These are phyloP conservation scores for Emydocephalus ijimae DNA, from an alignment of 2,113 vertebrate species.

Conservation along the genomic window DNA sequence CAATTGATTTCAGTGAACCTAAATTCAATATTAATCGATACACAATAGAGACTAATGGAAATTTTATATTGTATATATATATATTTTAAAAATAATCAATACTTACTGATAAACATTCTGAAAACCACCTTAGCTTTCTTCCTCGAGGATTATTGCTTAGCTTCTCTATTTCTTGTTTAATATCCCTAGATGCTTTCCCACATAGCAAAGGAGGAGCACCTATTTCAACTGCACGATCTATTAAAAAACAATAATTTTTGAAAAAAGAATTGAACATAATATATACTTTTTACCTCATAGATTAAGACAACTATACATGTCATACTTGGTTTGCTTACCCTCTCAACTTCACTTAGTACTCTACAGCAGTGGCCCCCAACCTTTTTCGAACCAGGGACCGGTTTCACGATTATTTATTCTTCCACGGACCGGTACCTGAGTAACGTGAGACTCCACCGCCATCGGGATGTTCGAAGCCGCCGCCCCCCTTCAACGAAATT, in stretches of 20 bases:
- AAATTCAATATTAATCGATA: not conserved
- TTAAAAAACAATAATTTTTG: slow-evolving; percentile 21
- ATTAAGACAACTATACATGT: not conserved
- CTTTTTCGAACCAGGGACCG: no score
- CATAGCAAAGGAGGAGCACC: slow-evolving; percentile 85
- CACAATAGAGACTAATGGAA: not conserved
- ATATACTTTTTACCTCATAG: not conserved
- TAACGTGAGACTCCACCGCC: no score
- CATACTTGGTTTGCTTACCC: not conserved
- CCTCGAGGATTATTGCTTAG: slow-evolving; percentile 66
- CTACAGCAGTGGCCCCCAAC: not conserved
- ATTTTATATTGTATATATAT: not conserved
- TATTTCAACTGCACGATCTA: slow-evolving; percentile 84
- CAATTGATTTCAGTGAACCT: not conserved
- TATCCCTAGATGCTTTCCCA: slow-evolving; percentile 89
- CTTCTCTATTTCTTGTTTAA: slow-evolving; percentile 94
- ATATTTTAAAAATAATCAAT: not conserved
- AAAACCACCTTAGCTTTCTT: slow-evolving; percentile 93
- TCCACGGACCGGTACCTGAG: no score
- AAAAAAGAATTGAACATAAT: slow-evolving; percentile 6
- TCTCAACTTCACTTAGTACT: not conserved
- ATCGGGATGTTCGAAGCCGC: no score
- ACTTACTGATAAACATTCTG: slow-evolving; percentile 92
- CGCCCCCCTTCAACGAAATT: no score
- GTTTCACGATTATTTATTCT: no score